phyloP scores from a whole-genome alignment of 2,888 invertebrate species.

The Hyposoter dolosus region DNA sequence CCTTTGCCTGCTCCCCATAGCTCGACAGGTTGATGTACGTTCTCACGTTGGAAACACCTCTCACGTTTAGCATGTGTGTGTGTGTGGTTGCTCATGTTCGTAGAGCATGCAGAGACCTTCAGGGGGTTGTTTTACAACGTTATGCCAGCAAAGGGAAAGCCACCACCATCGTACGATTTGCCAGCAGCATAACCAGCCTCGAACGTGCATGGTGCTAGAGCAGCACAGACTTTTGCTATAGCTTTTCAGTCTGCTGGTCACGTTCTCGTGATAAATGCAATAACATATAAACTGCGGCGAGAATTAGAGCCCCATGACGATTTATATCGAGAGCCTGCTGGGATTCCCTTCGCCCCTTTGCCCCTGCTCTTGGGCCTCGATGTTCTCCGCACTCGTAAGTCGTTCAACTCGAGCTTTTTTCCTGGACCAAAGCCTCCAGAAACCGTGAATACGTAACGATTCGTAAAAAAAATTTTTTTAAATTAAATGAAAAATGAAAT shows the following conservation, averaged over 20 bases:
- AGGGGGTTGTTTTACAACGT: constrained; percentile 39
- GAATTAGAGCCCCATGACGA: constrained; percentile 82
- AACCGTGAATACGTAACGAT: neutral
- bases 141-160: constrained; percentile 22
- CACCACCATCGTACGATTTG: constrained; percentile 27
- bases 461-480: neutral
- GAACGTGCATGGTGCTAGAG: constrained; percentile 9
- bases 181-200: constrained; percentile 36
- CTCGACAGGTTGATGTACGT: constrained; percentile 72
- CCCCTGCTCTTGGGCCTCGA: neutral
- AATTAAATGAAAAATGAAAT: neutral
- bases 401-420: constrained; percentile 42
- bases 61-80: constrained; percentile 72
- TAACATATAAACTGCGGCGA: constrained; percentile 83
- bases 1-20: constrained; percentile 17
- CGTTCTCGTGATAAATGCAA: constrained; percentile 83
- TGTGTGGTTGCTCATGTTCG: constrained; percentile 67
- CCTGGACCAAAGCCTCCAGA: neutral
- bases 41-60: constrained; percentile 75
- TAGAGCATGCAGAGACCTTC: constrained; percentile 8
- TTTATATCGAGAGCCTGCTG: constrained; percentile 79
- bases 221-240: constrained; percentile 43
- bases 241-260: constrained; percentile 74
- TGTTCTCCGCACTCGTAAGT: constrained; percentile 51
- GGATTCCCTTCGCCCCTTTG: constrained; percentile 41